Evolutionary conservation across 1,140 invertebrate species (phyloP).

Genomic region (Globodera ellingtonae): DNA sequence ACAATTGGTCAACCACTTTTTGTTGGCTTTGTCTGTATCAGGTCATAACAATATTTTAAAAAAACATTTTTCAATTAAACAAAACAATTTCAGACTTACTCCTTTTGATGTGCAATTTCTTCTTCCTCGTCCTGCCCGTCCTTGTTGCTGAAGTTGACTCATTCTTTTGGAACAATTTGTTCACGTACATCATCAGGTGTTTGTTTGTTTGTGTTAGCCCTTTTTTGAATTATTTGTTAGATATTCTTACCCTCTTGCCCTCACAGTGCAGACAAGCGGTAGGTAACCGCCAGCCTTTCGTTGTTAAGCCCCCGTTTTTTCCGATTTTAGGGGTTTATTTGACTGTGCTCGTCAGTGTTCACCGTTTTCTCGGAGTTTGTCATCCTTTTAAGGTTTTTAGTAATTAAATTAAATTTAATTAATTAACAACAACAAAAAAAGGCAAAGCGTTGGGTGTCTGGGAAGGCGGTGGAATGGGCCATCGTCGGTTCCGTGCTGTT

Average conservation of each 20-base stretch:
- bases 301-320: neutral
- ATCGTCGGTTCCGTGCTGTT: conserved; percentile 58
- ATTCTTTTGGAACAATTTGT: conserved; percentile 59
- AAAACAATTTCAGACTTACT: conserved; percentile 50
- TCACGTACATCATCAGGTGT: conserved; percentile 57
- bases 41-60: conserved; percentile 31
- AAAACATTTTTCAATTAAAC: no score
- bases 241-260: conserved; percentile 59
- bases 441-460: conserved; percentile 63
- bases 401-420: neutral
- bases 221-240: conserved; percentile 49
- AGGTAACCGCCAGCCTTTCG: neutral
- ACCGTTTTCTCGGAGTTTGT: conserved; percentile 58
- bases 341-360: conserved; percentile 61
- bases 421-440: neutral
- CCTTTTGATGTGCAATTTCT: conserved; percentile 62
- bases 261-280: conserved; percentile 59
- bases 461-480: conserved; percentile 54
- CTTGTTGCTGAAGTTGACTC: conserved; percentile 59
- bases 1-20: conserved; percentile 61
- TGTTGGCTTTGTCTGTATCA: conserved; percentile 57
- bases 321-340: conserved; percentile 54
- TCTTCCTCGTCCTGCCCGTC: conserved; percentile 63
- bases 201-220: neutral
- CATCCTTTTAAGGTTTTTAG: conserved; percentile 50